phyloP scores from a whole-genome alignment of 2,888 invertebrate species.

The Teleiodes luculella region DNA sequence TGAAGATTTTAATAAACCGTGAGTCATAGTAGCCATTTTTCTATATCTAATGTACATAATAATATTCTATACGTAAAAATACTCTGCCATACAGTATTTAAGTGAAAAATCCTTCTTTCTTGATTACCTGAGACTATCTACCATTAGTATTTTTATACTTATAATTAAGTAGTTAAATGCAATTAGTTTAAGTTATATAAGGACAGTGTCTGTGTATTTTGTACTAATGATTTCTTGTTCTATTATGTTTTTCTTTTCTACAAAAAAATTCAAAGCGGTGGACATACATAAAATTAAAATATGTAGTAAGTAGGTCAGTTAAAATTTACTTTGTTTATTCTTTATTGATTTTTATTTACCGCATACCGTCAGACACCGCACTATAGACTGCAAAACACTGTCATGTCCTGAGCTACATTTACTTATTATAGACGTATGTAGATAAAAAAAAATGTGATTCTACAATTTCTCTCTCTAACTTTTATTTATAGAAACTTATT shows the following conservation, averaged over 20 bases:
- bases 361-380: too few species aligned
- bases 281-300: too few species aligned
- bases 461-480: not conserved
- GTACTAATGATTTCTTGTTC: not conserved
- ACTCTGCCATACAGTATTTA: constrained; percentile 78
- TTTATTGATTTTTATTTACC: too few species aligned
- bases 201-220: not conserved
- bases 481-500: not conserved
- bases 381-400: not conserved
- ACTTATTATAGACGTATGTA: not conserved
- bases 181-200: not conserved
- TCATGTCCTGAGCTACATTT: too few species aligned
- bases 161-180: constrained; percentile 13
- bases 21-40: constrained; percentile 38
- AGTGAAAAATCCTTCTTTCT: constrained; percentile 65
- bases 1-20: constrained; percentile 18
- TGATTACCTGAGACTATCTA: constrained; percentile 65
- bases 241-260: not conserved
- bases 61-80: constrained; percentile 42
- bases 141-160: constrained; percentile 38
- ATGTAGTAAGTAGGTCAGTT: too few species aligned
- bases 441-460: constrained; percentile 10
- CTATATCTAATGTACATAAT: constrained; percentile 23
- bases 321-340: too few species aligned
- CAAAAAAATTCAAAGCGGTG: too few species aligned